phyloP scores from a whole-genome alignment of 2,888 invertebrate species.

The Orgyia antiqua region DNA sequence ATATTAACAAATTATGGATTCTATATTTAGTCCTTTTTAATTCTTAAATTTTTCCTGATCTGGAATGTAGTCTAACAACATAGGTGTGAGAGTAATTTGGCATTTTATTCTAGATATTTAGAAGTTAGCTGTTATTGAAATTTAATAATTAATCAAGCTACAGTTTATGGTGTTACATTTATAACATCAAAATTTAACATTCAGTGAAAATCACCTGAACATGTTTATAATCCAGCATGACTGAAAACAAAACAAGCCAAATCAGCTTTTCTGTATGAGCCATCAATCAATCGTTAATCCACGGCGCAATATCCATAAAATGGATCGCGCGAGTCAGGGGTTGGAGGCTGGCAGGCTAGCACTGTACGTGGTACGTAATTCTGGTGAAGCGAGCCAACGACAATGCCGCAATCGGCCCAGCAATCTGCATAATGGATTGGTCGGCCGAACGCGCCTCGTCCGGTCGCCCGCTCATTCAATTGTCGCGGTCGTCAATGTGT shows the following conservation, averaged over 20 bases:
- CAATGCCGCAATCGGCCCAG: slow-evolving; percentile 74
- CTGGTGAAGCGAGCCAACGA: slow-evolving; percentile 57
- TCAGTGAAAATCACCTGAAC: too few species aligned
- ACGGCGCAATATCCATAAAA: slow-evolving; percentile 62
- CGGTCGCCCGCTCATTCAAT: slow-evolving; percentile 71
- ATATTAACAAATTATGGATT: too few species aligned
- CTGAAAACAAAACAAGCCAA: slow-evolving; percentile 36
- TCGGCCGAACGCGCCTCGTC: slow-evolving; percentile 62
- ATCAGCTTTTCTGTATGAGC: slow-evolving; percentile 46
- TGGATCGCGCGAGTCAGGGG: slow-evolving; percentile 35
- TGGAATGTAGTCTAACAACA: too few species aligned
- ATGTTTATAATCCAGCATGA: too few species aligned
- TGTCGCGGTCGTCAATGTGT: slow-evolving; percentile 70
- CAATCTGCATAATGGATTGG: slow-evolving; percentile 78
- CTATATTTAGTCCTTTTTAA: too few species aligned
- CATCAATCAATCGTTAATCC: slow-evolving; percentile 70
- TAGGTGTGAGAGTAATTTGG: too few species aligned
- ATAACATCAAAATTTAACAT: too few species aligned
- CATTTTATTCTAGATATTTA: too few species aligned
- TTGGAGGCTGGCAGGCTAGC: slow-evolving; percentile 21
- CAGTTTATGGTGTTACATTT: too few species aligned
- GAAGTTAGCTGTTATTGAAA: too few species aligned
- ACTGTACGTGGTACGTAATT: slow-evolving; percentile 46
- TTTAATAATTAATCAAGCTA: too few species aligned
- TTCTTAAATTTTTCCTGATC: too few species aligned